phyloP scores from a whole-genome alignment of 1,140 invertebrate genomes.

The Xylocopa sonorina region DNA sequence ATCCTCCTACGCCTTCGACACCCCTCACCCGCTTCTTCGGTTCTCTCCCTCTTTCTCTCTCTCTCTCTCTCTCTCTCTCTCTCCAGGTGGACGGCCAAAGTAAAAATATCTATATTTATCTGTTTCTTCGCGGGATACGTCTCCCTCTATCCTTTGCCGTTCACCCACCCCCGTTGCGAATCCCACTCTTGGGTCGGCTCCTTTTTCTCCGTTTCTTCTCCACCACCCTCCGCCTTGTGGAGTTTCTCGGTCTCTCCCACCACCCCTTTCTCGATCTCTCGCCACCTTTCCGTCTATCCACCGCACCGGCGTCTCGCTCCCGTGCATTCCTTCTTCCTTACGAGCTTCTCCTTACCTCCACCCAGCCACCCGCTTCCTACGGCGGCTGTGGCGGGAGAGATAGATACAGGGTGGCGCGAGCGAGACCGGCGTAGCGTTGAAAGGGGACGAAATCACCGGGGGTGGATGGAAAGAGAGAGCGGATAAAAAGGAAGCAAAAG shows the following conservation, averaged over 20 bases:
- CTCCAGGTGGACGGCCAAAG: slow-evolving; percentile 59
- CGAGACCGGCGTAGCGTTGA: slow-evolving; percentile 8
- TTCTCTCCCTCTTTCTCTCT: background rate
- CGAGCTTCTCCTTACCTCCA: slow-evolving; percentile 47
- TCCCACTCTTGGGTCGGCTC: background rate
- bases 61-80: slow-evolving; percentile 26
- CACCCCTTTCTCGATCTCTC: slow-evolving; percentile 46
- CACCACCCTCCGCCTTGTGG: slow-evolving; percentile 10
- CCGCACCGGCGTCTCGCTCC: slow-evolving; percentile 42
- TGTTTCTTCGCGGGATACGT: slow-evolving; percentile 74
- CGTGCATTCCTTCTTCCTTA: slow-evolving; percentile 39
- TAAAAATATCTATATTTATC: slow-evolving; percentile 79
- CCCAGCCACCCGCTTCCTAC: slow-evolving; percentile 31
- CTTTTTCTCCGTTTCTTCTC: slow-evolving; percentile 10
- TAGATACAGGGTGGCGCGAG: slow-evolving; percentile 38
- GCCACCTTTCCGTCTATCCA: slow-evolving; percentile 47
- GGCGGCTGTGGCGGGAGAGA: slow-evolving; percentile 38
- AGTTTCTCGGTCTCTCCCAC: slow-evolving; percentile 20
- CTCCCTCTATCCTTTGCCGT: slow-evolving; percentile 40
- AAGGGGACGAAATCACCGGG: slow-evolving; percentile 4
- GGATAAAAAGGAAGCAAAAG: slow-evolving; percentile 62
- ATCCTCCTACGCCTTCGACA: slow-evolving; percentile 17
- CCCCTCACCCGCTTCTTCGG: background rate
- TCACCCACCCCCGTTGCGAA: background rate
- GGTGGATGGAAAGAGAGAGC: slow-evolving; percentile 34